These are phyloP conservation scores for Teleogryllus occipitalis DNA, from an alignment of 1,140 invertebrate genomes.

Conservation along the genomic window DNA sequence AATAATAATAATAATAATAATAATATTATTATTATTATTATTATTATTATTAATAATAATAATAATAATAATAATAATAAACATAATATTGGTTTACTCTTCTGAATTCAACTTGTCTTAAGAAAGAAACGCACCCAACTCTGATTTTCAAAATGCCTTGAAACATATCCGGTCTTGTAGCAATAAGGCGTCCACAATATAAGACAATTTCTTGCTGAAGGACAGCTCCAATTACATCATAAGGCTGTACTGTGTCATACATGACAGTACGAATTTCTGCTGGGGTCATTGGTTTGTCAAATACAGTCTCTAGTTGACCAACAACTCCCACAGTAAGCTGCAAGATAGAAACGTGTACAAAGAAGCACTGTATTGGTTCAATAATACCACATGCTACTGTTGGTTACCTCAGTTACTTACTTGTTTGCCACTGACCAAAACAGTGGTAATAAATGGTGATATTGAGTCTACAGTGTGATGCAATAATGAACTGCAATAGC, in stretches of 20 bases:
- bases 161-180: slow-evolving; percentile 86
- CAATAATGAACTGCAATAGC: slow-evolving; percentile 87
- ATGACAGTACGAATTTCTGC: slow-evolving; percentile 81
- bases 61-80: background rate
- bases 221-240: slow-evolving; percentile 88
- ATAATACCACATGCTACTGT: background rate
- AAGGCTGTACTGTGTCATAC: slow-evolving; percentile 76
- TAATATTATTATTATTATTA: background rate
- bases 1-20: background rate
- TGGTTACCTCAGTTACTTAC: slow-evolving; percentile 39
- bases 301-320: slow-evolving; percentile 86
- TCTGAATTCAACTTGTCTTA: background rate
- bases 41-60: background rate
- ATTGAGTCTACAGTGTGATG: slow-evolving; percentile 94
- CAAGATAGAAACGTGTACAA: slow-evolving; percentile 26
- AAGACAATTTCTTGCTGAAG: slow-evolving; percentile 95
- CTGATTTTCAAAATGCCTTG: slow-evolving; percentile 92
- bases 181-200: slow-evolving; percentile 88
- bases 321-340: slow-evolving; percentile 91
- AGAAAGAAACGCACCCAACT: slow-evolving; percentile 54
- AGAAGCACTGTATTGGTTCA: background rate
- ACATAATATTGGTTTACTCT: background rate
- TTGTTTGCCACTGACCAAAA: slow-evolving; percentile 95
- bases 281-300: slow-evolving; percentile 95
- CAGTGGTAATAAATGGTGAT: slow-evolving; percentile 94